These are phyloP conservation scores for Pseudocheirus occidentalis DNA, from an alignment of 2,797 vertebrate genomes.

Conservation along the genomic window DNA sequence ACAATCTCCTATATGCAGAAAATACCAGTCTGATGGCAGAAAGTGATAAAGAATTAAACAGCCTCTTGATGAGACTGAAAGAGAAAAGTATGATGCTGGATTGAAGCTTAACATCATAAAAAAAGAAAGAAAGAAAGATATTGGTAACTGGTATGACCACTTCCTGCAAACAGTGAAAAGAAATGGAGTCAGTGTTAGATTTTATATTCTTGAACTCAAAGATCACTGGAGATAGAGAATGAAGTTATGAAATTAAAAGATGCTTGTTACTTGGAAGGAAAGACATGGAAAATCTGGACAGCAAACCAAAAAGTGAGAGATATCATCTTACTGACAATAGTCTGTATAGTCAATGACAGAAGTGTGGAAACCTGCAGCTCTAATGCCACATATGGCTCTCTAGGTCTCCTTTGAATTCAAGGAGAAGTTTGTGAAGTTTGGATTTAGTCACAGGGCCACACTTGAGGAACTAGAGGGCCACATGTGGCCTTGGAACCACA, in stretches of 20 bases:
- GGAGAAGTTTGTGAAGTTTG: no score
- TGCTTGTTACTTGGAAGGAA: not conserved
- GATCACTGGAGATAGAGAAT: not conserved
- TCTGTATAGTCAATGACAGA: not conserved
- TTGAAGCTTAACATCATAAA: not conserved
- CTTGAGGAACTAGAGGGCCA: no score
- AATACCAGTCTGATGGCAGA: not conserved
- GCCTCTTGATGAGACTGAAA: not conserved
- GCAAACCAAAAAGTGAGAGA: not conserved
- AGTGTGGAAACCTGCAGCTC: no score
- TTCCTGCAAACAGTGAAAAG: not conserved
- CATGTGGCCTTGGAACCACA: no score
- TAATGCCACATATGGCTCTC: no score
- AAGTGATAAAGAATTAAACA: not conserved
- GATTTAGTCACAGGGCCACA: no score
- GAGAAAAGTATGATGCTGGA: not conserved
- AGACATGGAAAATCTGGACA: not conserved
- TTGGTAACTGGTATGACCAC: not conserved
- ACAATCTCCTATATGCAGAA: not conserved
- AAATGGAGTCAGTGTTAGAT: not conserved
- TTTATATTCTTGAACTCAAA: not conserved
- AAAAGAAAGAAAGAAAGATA: not conserved
- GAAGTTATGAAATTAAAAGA: not conserved
- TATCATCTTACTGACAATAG: not conserved
- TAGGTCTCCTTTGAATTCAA: no score